A percentile compares a stretch with the other conserved stretches of the same genome.
Conservation (phyloP, 2,113 vertebrate species). For the Myrmecobius fasciatus region DNA sequence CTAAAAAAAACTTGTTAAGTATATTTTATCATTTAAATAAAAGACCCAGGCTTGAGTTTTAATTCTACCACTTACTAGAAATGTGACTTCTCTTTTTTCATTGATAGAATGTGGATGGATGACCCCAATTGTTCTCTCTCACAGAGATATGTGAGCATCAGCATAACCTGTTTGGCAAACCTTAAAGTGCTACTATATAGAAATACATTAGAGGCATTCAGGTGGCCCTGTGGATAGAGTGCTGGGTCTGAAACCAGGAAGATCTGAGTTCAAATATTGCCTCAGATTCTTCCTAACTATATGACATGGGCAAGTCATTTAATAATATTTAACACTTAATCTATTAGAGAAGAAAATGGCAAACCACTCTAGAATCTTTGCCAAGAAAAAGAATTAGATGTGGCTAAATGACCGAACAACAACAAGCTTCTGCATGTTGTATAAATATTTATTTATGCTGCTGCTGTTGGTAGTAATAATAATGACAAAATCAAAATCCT, state of each 20-base stretch:
- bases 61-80: neutral
- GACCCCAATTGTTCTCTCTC: neutral
- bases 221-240: neutral
- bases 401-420: neutral
- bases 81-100: neutral
- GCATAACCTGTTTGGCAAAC: neutral
- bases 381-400: neutral
- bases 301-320: neutral
- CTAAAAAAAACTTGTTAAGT: neutral
- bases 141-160: neutral
- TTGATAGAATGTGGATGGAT: neutral
- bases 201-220: neutral
- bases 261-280: neutral
- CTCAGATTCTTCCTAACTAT: neutral
- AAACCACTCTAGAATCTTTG: neutral
- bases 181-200: neutral
- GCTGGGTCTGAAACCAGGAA: neutral
- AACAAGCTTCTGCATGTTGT: neutral
- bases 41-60: neutral
- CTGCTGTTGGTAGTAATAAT: neutral
- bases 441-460: neutral
- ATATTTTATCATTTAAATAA: neutral
- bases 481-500: neutral
- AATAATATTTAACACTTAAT: neutral
- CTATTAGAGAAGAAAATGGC: neutral